Percentiles rank a stretch among this genome's conserved stretches.
Evolutionary conservation across 2,113 vertebrate genomes (phyloP).

Genomic region (Vireo altiloquus): DNA sequence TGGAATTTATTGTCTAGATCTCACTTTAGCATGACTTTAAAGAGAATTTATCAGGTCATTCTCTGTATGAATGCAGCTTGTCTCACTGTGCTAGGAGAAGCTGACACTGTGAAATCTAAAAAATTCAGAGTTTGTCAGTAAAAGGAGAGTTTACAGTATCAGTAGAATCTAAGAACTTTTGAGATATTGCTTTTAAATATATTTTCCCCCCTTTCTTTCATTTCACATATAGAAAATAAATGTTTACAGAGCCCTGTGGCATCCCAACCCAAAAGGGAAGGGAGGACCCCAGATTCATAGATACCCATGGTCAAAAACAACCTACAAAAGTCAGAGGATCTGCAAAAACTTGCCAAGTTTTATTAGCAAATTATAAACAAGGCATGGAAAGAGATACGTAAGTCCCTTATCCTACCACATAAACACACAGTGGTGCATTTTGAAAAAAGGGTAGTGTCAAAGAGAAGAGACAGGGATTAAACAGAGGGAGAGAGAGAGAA

Average conservation of each 20-base stretch:
- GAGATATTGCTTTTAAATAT: background rate
- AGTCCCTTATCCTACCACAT: background rate
- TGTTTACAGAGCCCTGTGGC: background rate
- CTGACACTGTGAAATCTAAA: background rate
- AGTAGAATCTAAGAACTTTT: background rate
- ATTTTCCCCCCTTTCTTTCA: background rate
- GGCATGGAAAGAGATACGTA: rapidly evolving
- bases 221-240: background rate
- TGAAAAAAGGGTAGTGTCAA: background rate
- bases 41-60: constrained; percentile 22
- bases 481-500: background rate
- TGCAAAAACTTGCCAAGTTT: background rate
- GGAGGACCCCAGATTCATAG: background rate
- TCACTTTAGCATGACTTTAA: background rate
- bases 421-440: background rate
- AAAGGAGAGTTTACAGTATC: background rate
- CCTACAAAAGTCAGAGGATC: background rate
- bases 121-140: background rate
- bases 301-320: background rate
- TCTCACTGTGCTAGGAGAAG: background rate
- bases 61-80: background rate
- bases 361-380: background rate
- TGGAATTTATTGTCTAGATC: background rate
- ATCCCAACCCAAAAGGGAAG: background rate
- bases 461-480: background rate